A percentile compares a stretch with the other conserved stretches of the same genome.
Evolutionary conservation across 2,797 vertebrate species (phyloP).

Genomic region (Gallinago stenura): DNA sequence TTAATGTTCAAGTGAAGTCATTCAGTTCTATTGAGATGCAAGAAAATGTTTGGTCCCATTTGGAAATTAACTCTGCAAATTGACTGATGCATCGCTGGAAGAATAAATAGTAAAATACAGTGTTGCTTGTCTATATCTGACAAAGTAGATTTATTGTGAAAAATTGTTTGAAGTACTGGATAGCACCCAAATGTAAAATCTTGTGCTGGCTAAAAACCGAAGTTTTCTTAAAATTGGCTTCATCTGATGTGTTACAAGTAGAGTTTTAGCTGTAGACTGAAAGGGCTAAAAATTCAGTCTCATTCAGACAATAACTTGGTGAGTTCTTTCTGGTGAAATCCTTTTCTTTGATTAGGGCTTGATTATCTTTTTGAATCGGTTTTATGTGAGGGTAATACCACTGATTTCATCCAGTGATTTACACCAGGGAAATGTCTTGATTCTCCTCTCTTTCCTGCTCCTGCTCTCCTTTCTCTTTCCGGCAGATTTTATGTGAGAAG

Average conservation of each 20-base stretch:
- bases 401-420: not conserved
- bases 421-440: not conserved
- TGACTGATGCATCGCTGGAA: slow-evolving; percentile 61
- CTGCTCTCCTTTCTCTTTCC: not conserved
- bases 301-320: not conserved
- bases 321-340: not conserved
- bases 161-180: slow-evolving; percentile 52
- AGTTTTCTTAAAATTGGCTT: slow-evolving; percentile 24
- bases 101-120: slow-evolving; percentile 31
- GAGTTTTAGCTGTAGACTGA: not conserved
- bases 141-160: slow-evolving; percentile 27
- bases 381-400: not conserved
- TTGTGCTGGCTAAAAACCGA: slow-evolving; percentile 10
- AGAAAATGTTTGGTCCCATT: slow-evolving; percentile 60
- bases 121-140: slow-evolving; percentile 21
- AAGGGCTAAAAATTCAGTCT: not conserved
- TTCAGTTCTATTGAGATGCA: slow-evolving; percentile 23
- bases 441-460: not conserved
- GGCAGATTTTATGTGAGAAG: not conserved
- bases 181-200: slow-evolving; percentile 35
- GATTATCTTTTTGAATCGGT: not conserved
- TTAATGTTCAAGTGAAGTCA: slow-evolving; percentile 43
- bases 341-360: not conserved
- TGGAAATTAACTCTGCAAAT: slow-evolving; percentile 75
- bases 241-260: not conserved